These are phyloP conservation scores for Dioctria linearis DNA, from an alignment of 2,888 invertebrate genomes.

Conservation along the genomic window DNA sequence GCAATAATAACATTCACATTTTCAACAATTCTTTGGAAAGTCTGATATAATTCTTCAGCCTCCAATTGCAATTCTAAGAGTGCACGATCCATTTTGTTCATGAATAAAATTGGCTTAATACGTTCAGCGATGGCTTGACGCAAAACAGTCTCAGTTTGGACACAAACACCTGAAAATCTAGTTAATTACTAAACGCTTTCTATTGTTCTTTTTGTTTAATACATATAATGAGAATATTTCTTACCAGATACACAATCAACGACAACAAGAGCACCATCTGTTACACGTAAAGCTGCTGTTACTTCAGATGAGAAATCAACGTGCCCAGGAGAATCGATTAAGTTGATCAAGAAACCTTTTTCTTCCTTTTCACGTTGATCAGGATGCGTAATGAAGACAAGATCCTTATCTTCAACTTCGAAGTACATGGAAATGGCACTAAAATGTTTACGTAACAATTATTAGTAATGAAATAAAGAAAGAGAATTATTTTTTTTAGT, in stretches of 20 bases:
- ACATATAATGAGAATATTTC: constrained; percentile 60
- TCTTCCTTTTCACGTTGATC: constrained; percentile 93
- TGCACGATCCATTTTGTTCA: constrained; percentile 99
- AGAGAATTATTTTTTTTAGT: background rate
- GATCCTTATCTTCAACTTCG: constrained; percentile 94
- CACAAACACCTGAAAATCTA: constrained; percentile 89
- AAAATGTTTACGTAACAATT: constrained; percentile 56
- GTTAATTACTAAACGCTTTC: background rate
- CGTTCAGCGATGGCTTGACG: constrained; percentile 99
- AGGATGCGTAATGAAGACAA: constrained; percentile 90
- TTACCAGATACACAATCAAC: constrained; percentile 99
- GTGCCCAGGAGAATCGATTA: constrained; percentile 99
- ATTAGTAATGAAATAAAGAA: background rate
- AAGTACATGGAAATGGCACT: constrained; percentile 99
- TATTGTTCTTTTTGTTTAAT: background rate
- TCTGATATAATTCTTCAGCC: constrained; percentile 97
- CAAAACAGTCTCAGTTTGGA: constrained; percentile 99
- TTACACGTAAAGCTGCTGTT: constrained; percentile 99
- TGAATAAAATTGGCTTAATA: constrained; percentile 99
- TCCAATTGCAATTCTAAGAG: constrained; percentile 97
- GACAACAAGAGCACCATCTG: constrained; percentile 99
- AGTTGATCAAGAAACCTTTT: constrained; percentile 98
- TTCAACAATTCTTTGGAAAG: constrained; percentile 99
- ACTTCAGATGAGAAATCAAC: constrained; percentile 99
- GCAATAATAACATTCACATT: constrained; percentile 99